Evolutionary conservation across 2,888 invertebrate genomes (phyloP).

Genomic region (Sinotaia quadrata): DNA sequence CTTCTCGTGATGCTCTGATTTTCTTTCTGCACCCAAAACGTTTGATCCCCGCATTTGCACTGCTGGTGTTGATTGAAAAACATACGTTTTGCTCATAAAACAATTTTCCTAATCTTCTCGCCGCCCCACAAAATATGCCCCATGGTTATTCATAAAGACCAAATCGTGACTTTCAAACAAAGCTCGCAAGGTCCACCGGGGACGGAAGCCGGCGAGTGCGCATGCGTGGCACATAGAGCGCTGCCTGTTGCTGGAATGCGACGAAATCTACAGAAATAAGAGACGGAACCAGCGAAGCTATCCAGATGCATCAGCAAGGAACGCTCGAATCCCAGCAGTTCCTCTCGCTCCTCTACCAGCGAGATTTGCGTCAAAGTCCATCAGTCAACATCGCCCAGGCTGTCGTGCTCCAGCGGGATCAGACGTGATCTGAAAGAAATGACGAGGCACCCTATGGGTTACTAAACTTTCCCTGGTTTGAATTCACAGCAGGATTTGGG

Average conservation of each 20-base stretch:
- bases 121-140: slow-evolving; percentile 21
- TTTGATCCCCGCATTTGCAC: slow-evolving; percentile 5
- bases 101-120: slow-evolving; percentile 26
- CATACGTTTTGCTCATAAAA: slow-evolving; percentile 22
- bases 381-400: neutral
- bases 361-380: neutral
- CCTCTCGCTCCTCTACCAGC: neutral
- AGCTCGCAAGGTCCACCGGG: neutral
- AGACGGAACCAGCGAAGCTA: neutral
- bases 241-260: neutral
- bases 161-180: slow-evolving; percentile 20
- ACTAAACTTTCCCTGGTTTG: no score
- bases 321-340: neutral
- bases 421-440: no score
- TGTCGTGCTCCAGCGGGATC: neutral
- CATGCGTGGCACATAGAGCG: neutral
- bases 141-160: slow-evolving; percentile 11
- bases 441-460: no score
- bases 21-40: neutral
- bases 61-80: slow-evolving; percentile 12
- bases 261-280: neutral
- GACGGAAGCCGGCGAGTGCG: neutral
- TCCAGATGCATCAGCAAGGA: neutral
- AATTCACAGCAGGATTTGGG: no score
- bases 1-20: neutral